phyloP scores from a whole-genome alignment of 2,888 invertebrate species.

The Eudasyphora cyanicolor region DNA sequence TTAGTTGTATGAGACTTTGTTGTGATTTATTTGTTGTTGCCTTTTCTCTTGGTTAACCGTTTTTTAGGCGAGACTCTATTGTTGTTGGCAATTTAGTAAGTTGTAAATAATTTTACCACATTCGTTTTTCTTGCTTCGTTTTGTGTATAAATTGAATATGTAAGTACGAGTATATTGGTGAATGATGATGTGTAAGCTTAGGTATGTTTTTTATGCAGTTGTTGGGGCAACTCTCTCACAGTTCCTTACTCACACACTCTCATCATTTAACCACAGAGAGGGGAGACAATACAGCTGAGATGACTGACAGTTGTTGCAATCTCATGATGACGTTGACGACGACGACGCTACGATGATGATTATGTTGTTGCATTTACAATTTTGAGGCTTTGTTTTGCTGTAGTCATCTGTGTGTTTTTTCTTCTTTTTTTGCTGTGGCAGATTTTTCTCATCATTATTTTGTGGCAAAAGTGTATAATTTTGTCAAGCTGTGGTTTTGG shows the following conservation, averaged over 20 bases:
- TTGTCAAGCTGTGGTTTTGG: conserved; percentile 18
- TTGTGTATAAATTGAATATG: not conserved
- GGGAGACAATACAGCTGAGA: not conserved
- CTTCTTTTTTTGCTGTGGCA: not conserved
- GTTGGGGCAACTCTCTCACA: not conserved
- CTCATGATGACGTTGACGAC: too few species aligned
- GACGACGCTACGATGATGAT: too few species aligned
- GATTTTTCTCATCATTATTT: conserved; percentile 43
- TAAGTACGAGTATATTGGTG: too few species aligned
- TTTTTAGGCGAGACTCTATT: not conserved
- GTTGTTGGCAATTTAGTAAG: conserved; percentile 21
- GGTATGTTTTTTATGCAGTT: not conserved
- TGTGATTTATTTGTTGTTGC: conserved; percentile 12
- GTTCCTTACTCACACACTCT: not conserved
- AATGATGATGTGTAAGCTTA: not conserved
- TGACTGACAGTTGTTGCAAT: conserved; percentile 25
- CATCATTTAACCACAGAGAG: not conserved
- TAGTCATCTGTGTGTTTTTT: conserved; percentile 4
- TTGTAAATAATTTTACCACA: conserved; percentile 40
- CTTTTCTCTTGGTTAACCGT: not conserved
- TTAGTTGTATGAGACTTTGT: not conserved
- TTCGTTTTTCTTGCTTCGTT: too few species aligned
- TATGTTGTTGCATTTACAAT: conserved; percentile 24
- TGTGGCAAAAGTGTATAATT: conserved; percentile 31
- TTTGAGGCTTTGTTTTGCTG: conserved; percentile 1